phyloP scores from a whole-genome alignment of 2,888 invertebrate genomes.

The Aleiodes leptofemur region DNA sequence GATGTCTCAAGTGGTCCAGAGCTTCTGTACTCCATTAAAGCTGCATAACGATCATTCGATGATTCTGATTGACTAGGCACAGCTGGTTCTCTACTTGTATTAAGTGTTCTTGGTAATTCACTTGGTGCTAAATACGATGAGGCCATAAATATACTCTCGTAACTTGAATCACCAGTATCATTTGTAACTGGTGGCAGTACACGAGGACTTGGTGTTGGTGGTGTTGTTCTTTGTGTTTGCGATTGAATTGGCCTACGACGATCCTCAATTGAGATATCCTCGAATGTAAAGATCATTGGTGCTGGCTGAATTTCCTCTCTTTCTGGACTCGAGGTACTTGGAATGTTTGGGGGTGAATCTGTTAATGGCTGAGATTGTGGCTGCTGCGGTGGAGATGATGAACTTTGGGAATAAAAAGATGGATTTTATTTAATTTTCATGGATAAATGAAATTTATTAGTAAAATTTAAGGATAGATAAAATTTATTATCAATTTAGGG shows the following conservation, averaged over 20 bases:
- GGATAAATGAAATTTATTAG: too few relatives aligned
- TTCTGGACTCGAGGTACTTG: conserved; percentile 49
- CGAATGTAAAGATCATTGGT: conserved; percentile 65
- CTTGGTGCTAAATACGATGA: conserved; percentile 61
- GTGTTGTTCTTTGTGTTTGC: conserved; percentile 56
- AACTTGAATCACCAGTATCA: conserved; percentile 61
- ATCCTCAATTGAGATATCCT: conserved; percentile 61
- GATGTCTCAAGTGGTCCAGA: conserved; percentile 52
- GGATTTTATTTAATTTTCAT: background rate
- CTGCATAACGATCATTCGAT: conserved; percentile 65
- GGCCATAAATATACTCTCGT: conserved; percentile 68
- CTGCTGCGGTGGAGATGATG: conserved; percentile 84
- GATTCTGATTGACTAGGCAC: conserved; percentile 51
- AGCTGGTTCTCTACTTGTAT: conserved; percentile 46
- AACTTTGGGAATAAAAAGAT: conserved; percentile 82
- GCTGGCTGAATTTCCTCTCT: conserved; percentile 44
- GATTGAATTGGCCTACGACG: conserved; percentile 55
- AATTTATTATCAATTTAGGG: too few relatives aligned
- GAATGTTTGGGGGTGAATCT: conserved; percentile 38
- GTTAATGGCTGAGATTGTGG: conserved; percentile 72
- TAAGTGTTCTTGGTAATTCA: conserved; percentile 49
- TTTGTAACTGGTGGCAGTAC: conserved; percentile 46
- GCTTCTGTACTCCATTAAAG: conserved; percentile 66
- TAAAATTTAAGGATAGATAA: too few relatives aligned
- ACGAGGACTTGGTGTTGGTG: conserved; percentile 56